phyloP scores from a whole-genome alignment of 2,113 vertebrate genomes.

The Dicrurus megarhynchus region DNA sequence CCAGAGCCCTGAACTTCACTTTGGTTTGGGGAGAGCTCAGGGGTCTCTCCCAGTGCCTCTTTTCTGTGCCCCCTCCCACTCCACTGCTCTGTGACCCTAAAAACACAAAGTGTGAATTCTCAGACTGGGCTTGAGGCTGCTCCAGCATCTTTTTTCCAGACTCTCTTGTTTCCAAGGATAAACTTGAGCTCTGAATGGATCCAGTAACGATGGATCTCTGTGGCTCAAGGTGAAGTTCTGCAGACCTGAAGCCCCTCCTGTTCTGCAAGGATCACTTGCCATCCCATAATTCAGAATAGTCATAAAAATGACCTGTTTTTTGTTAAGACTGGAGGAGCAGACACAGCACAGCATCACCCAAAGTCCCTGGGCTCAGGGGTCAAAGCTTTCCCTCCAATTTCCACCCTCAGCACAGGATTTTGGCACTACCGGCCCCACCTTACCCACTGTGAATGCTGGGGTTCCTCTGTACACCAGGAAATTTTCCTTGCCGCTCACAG shows the following conservation, averaged over 20 bases:
- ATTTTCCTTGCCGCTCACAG: neutral
- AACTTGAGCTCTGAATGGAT: neutral
- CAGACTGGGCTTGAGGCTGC: neutral
- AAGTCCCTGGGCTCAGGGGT: neutral
- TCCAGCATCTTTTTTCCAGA: neutral
- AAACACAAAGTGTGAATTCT: neutral
- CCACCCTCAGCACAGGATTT: neutral
- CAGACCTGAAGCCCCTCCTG: neutral
- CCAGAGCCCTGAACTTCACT: neutral
- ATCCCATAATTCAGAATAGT: fast-evolving
- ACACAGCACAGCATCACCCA: neutral
- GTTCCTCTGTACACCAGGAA: fast-evolving
- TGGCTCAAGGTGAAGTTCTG: neutral
- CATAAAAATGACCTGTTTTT: neutral
- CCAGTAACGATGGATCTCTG: neutral
- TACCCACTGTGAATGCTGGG: fast-evolving
- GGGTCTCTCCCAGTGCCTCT: neutral
- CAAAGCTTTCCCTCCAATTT: neutral
- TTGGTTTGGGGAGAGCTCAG: neutral
- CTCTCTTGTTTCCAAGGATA: neutral
- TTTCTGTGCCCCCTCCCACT: neutral
- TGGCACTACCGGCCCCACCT: neutral
- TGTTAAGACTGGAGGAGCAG: neutral
- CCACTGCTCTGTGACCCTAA: neutral
- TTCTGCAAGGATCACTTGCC: neutral